Evolutionary conservation across 1,140 invertebrate genomes (phyloP).

Genomic region (Epicauta chinensis): DNA sequence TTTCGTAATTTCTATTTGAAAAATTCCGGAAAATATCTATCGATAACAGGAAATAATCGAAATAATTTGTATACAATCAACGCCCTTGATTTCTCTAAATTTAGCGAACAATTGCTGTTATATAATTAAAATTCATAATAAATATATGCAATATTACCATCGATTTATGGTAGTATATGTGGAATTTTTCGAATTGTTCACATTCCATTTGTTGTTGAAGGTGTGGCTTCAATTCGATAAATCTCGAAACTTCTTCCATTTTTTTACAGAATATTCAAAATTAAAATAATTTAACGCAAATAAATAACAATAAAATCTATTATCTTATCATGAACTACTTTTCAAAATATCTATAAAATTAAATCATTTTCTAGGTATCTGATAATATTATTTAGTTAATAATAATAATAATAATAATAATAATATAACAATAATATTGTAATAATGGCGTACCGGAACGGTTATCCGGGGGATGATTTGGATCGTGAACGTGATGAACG

Average conservation of each 20-base stretch:
- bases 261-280: too few species aligned
- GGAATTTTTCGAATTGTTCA: constrained; percentile 32
- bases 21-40: not conserved
- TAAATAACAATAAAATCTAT: too few species aligned
- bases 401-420: too few species aligned
- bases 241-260: too few species aligned
- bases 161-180: constrained; percentile 16
- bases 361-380: too few species aligned
- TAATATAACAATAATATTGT: constrained; percentile 3
- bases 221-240: constrained; percentile 23
- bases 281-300: too few species aligned
- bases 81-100: constrained; percentile 10
- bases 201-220: constrained; percentile 30
- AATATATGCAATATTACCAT: constrained; percentile 20
- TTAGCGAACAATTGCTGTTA: constrained; percentile 7
- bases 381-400: too few species aligned
- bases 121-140: constrained; percentile 17
- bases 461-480: constrained; percentile 30
- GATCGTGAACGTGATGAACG: constrained; percentile 33
- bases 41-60: not conserved
- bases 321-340: too few species aligned
- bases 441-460: constrained; percentile 35
- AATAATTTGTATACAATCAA: constrained; percentile 8
- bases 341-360: too few species aligned
- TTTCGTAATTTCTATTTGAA: not conserved